These are phyloP conservation scores for silkworm (Bombyx mori) DNA, from an alignment of 1,140 invertebrate genomes.

Conservation along the genomic window ASM3026992v2 NC_085116.1:9071001-9071500, in stretches of 20 bases:
- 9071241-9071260: background rate
- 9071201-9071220: no score
- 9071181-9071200: no score
- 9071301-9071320: background rate
- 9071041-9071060: conserved; percentile 38
- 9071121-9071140: no score
- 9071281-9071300: no score
- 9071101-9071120: conserved; percentile 27
- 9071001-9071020: conserved; percentile 61
- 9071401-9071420: conserved; percentile 77
- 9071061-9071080: conserved; percentile 25
- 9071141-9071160: no score
- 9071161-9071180: no score
- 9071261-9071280: no score
- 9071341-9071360: conserved; percentile 54
- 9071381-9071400: conserved; percentile 77
- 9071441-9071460: conserved; percentile 74
- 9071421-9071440: conserved; percentile 74
- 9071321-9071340: conserved; percentile 22
- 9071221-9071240: background rate
- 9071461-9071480: conserved; percentile 78
- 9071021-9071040: conserved; percentile 58
- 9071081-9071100: conserved; percentile 37
- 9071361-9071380: conserved; percentile 70
- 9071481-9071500: conserved; percentile 75